Evolutionary conservation across 2,888 invertebrate species (phyloP).

Genomic region (Dinocampus coccinellae): DNA sequence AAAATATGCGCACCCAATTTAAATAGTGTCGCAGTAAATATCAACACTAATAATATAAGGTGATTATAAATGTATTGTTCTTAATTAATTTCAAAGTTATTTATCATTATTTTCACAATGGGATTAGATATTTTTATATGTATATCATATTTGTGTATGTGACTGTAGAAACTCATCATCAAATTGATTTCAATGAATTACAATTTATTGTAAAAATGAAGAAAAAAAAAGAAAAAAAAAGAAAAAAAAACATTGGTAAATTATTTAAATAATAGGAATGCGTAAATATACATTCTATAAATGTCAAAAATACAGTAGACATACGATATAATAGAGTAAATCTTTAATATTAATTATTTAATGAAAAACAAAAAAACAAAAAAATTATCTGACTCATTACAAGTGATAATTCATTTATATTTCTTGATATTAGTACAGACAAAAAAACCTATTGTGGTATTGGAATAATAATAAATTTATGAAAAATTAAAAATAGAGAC

Average conservation of each 20-base stretch:
- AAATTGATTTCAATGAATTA: too few species aligned
- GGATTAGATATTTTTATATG: neutral
- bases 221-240: too few species aligned
- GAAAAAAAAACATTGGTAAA: too few species aligned
- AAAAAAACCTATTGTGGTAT: too few species aligned
- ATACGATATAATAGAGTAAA: too few species aligned
- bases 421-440: constrained; percentile 2
- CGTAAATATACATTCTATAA: neutral
- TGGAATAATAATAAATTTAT: neutral
- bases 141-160: too few species aligned
- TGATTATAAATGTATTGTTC: neutral
- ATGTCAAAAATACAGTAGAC: neutral
- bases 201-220: too few species aligned
- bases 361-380: too few species aligned
- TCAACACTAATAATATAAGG: neutral
- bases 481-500: neutral
- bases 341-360: too few species aligned
- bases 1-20: constrained; percentile 12
- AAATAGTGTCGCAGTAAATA: neutral
- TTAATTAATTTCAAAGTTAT: neutral
- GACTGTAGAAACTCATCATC: neutral
- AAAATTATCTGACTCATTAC: neutral
- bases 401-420: neutral
- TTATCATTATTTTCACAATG: constrained; percentile 33
- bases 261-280: too few species aligned